phyloP scores from a whole-genome alignment of 2,113 vertebrate species.

The Sapajus apella region DNA sequence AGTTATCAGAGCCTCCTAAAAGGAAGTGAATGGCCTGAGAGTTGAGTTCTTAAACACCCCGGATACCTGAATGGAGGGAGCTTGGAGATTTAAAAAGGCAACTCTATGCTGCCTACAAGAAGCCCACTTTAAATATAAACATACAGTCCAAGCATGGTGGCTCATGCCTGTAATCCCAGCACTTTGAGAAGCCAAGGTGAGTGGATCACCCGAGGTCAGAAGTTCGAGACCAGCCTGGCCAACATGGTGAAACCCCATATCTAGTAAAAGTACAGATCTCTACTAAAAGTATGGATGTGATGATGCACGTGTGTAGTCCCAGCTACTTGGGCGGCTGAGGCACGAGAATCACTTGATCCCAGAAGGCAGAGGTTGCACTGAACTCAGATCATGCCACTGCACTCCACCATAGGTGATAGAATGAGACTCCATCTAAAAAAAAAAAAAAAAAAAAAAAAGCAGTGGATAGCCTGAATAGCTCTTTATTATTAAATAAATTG shows the following conservation, averaged over 20 bases:
- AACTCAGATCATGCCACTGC: neutral
- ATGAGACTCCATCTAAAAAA: neutral
- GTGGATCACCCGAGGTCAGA: neutral
- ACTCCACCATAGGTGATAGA: neutral
- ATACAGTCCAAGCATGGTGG: neutral
- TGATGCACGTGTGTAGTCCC: neutral
- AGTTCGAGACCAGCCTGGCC: neutral
- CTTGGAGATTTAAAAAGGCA: slow-evolving; percentile 22
- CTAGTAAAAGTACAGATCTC: too few relatives aligned
- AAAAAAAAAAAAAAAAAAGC: neutral
- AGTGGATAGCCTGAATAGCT: neutral
- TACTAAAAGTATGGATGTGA: neutral
- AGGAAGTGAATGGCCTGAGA: neutral
- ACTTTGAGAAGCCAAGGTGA: neutral
- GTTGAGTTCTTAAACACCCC: neutral
- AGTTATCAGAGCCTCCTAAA: slow-evolving; percentile 14
- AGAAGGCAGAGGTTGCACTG: neutral
- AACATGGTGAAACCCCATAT: too few relatives aligned
- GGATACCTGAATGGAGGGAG: neutral
- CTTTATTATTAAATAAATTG: slow-evolving; percentile 8
- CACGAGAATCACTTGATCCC: neutral
- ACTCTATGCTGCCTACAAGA: neutral
- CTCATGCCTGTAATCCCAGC: too few relatives aligned
- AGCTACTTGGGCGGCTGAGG: neutral
- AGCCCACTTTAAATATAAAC: neutral